A percentile compares a stretch with the other conserved stretches of the same genome.
phyloP scores from a whole-genome alignment of 2,797 vertebrate genomes.

The Enteromius paludinosus region DNA sequence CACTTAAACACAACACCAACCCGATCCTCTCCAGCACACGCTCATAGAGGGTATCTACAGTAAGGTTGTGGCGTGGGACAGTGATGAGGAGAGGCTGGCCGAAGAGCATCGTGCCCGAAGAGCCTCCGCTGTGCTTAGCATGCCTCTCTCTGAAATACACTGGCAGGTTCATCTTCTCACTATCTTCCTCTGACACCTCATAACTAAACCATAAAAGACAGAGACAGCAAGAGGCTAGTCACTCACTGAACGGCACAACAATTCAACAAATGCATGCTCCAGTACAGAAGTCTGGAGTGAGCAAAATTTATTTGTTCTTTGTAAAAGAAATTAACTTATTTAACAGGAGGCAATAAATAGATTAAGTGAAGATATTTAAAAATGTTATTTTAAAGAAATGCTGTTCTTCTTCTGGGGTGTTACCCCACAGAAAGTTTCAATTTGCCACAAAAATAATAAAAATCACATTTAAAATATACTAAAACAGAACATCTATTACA shows the following conservation, averaged over 20 bases:
- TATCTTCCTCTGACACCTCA: conserved; percentile 87
- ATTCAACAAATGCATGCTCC: neutral
- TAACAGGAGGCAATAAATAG: neutral
- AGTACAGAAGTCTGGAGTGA: neutral
- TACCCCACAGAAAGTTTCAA: neutral
- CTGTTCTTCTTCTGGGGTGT: neutral
- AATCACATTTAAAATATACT: neutral
- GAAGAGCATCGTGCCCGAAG: conserved; percentile 86
- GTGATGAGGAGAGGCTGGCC: conserved; percentile 93
- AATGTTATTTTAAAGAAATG: neutral
- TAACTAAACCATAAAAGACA: conserved; percentile 78
- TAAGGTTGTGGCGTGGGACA: conserved; percentile 87
- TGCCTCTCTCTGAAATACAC: conserved; percentile 95
- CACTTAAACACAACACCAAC: conserved; percentile 74
- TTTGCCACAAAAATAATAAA: neutral
- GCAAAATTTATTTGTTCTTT: neutral
- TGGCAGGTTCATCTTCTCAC: conserved; percentile 85
- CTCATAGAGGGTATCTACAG: conserved; percentile 85
- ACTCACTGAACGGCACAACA: neutral
- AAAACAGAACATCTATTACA: neutral
- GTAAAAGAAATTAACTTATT: neutral
- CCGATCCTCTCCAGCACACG: conserved; percentile 89
- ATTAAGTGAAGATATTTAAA: neutral
- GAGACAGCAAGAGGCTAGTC: neutral
- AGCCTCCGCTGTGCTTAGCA: conserved; percentile 81